A percentile compares a stretch with the other conserved stretches of the same genome.
Evolutionary conservation across 2,888 invertebrate species (phyloP).

Genomic region (Tiliacea aurago): DNA sequence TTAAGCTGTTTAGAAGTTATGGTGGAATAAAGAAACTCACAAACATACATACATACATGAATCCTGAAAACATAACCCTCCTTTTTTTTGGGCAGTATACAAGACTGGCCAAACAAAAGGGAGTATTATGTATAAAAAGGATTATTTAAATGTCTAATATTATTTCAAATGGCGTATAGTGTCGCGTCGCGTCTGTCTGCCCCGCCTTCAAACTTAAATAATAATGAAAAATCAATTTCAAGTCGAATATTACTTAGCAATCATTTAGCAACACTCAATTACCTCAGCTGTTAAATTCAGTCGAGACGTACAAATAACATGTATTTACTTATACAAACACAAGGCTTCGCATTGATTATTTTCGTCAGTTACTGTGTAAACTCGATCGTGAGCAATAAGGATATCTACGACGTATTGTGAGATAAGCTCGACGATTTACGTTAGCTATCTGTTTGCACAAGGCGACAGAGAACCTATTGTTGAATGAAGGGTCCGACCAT

Average conservation of each 20-base stretch:
- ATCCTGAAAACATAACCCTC: too few relatives aligned
- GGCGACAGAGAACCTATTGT: slow-evolving; percentile 87
- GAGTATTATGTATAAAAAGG: too few relatives aligned
- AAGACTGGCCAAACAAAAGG: too few relatives aligned
- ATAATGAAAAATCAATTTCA: slow-evolving; percentile 54
- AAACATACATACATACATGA: too few relatives aligned
- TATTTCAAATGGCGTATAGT: too few relatives aligned
- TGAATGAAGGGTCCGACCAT: slow-evolving; percentile 81
- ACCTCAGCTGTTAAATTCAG: slow-evolving; percentile 56
- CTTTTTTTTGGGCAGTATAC: too few relatives aligned
- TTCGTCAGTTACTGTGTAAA: slow-evolving; percentile 75
- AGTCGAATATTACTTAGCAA: slow-evolving; percentile 49
- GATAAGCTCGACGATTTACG: slow-evolving; percentile 83
- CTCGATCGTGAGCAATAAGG: slow-evolving; percentile 71
- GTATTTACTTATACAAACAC: slow-evolving; percentile 70
- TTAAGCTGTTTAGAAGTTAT: too few relatives aligned
- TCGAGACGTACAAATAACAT: slow-evolving; percentile 53
- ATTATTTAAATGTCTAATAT: too few relatives aligned
- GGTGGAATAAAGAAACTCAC: too few relatives aligned
- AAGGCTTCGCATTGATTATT: slow-evolving; percentile 71
- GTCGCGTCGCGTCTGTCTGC: too few relatives aligned
- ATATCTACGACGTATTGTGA: slow-evolving; percentile 73
- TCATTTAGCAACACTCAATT: slow-evolving; percentile 56
- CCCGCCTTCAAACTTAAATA: slow-evolving; percentile 46
- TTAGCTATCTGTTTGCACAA: slow-evolving; percentile 88